These are phyloP conservation scores for Onychomys arenicola DNA, from an alignment of 2,797 vertebrate genomes.

Conservation along the genomic window DNA sequence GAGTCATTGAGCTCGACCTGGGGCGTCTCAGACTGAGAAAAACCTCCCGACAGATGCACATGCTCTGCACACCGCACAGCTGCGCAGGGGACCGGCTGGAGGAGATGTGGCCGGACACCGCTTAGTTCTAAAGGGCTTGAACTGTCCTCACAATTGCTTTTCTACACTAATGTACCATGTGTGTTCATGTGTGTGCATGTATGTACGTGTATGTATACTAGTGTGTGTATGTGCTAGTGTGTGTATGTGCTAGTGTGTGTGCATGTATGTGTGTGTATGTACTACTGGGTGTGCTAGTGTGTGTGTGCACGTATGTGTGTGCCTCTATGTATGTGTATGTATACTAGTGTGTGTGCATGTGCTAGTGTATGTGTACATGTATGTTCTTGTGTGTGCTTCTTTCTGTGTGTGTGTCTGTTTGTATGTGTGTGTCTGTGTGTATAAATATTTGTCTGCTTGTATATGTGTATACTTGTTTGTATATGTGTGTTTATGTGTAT, in stretches of 20 bases:
- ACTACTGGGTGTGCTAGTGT: neutral
- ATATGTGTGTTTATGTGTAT: neutral
- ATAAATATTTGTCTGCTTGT: neutral
- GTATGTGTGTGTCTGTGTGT: neutral
- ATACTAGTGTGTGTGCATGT: neutral
- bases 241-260: neutral
- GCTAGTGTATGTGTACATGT: neutral
- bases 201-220: too few relatives aligned
- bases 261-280: neutral
- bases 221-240: neutral
- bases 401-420: neutral
- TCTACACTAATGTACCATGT: neutral
- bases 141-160: neutral
- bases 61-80: neutral
- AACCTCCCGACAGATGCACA: neutral
- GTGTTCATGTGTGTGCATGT: neutral
- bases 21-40: neutral
- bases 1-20: neutral
- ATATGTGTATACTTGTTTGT: neutral
- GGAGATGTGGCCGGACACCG: neutral
- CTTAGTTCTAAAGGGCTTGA: neutral
- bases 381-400: neutral
- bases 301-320: neutral
- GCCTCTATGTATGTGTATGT: neutral
- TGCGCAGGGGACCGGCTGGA: neutral